Percentiles rank a stretch among this genome's conserved stretches.
These are phyloP conservation scores for Cylindroiulus punctatus DNA, from an alignment of 2,888 invertebrate genomes.

Conservation along the genomic window DNA sequence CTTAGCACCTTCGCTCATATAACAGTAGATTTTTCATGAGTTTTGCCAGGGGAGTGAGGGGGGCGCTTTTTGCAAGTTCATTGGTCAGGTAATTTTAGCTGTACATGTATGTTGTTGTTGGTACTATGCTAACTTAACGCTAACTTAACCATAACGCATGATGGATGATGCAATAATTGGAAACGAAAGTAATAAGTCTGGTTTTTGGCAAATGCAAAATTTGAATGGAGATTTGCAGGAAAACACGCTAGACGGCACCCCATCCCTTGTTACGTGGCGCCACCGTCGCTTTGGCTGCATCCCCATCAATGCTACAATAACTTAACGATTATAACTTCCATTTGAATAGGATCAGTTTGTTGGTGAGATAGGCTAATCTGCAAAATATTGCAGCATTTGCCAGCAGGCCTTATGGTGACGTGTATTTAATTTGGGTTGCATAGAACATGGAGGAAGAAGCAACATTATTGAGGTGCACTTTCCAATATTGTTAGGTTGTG, in stretches of 20 bases:
- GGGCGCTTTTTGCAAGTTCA: background rate
- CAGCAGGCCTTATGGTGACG: too few species aligned
- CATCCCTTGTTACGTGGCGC: background rate
- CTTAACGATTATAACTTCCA: too few species aligned
- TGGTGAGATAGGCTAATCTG: too few species aligned
- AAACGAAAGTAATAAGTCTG: slow-evolving; percentile 34
- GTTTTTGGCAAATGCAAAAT: background rate
- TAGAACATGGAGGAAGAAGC: too few species aligned
- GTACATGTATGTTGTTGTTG: background rate
- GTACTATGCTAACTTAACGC: too few species aligned
- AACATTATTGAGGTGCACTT: too few species aligned
- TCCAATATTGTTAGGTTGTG: too few species aligned
- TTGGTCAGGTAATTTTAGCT: slow-evolving; percentile 38
- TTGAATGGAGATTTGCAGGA: background rate
- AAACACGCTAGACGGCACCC: background rate
- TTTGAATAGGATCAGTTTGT: too few species aligned
- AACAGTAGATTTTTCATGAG: slow-evolving; percentile 17
- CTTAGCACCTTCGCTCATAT: slow-evolving; percentile 47
- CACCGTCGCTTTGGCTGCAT: too few species aligned
- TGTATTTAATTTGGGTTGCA: too few species aligned
- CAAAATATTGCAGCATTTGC: too few species aligned
- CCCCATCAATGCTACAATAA: too few species aligned
- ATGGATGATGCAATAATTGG: slow-evolving; percentile 33
- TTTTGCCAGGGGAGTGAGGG: background rate
- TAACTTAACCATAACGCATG: background rate